phyloP scores from a whole-genome alignment of 1,140 invertebrate genomes.

The Gonioctena quinquepunctata region DNA sequence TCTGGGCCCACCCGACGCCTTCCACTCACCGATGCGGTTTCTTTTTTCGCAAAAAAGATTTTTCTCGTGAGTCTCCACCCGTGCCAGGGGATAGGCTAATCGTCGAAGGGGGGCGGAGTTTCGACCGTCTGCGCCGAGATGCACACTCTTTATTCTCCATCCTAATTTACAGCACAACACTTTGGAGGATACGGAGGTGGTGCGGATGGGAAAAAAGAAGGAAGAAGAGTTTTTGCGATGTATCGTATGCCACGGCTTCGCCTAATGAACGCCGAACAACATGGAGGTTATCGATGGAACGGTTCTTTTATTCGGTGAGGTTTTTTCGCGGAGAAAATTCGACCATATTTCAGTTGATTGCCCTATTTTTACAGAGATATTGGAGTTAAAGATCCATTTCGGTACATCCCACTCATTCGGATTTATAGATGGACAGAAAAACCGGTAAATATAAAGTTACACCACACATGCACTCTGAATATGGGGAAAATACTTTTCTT shows the following conservation, averaged over 20 bases:
- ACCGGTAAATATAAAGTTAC: too few species aligned
- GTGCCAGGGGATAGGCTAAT: constrained; percentile 52
- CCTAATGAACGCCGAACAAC: constrained; percentile 3
- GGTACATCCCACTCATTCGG: too few species aligned
- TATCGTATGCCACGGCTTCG: constrained; percentile 6
- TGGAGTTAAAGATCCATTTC: too few species aligned
- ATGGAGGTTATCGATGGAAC: neutral
- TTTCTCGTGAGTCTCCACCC: constrained; percentile 56
- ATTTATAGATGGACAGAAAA: too few species aligned
- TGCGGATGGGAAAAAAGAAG: constrained; percentile 1
- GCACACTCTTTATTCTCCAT: constrained; percentile 21
- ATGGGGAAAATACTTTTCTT: too few species aligned
- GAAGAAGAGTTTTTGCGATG: constrained; percentile 15
- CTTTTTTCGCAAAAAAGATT: constrained; percentile 54
- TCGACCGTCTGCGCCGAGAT: constrained; percentile 25
- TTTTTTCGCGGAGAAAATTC: neutral
- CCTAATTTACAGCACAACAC: constrained; percentile 35
- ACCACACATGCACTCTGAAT: too few species aligned
- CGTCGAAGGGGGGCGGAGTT: constrained; percentile 48
- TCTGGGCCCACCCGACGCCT: constrained; percentile 35
- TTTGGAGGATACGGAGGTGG: neutral
- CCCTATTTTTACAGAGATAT: too few species aligned
- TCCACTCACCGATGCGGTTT: constrained; percentile 52
- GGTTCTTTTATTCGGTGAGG: neutral
- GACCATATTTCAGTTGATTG: neutral